phyloP scores from a whole-genome alignment of 2,888 invertebrate genomes.

The Lasioglossum figueresi region DNA sequence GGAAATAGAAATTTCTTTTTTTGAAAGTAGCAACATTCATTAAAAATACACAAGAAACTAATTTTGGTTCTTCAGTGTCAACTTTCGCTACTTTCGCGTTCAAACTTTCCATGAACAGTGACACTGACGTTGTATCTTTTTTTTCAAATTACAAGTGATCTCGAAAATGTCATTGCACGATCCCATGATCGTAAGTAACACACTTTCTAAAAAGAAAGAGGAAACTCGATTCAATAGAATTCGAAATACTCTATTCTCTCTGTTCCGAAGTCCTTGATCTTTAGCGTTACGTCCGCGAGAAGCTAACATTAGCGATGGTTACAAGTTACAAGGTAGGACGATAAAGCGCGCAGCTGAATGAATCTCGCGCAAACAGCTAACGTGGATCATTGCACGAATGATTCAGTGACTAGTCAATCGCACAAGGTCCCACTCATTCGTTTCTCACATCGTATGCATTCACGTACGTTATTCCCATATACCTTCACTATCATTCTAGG shows the following conservation, averaged over 20 bases:
- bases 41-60: no score
- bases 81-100: neutral
- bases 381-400: constrained; percentile 59
- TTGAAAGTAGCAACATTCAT: neutral
- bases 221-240: neutral
- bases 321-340: neutral
- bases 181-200: neutral
- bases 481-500: neutral
- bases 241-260: neutral
- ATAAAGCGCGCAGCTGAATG: constrained; percentile 18
- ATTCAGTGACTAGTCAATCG: constrained; percentile 68
- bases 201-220: neutral
- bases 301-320: neutral
- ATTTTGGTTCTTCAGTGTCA: no score
- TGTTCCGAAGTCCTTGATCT: constrained; percentile 15
- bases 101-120: neutral
- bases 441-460: constrained; percentile 33
- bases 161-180: neutral
- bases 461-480: neutral
- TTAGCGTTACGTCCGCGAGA: neutral
- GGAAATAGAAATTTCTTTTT: neutral
- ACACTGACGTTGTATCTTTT: neutral
- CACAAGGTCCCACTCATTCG: constrained; percentile 50
- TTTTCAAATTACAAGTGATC: neutral
- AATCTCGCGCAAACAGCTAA: constrained; percentile 42